Evolutionary conservation across 2,888 invertebrate species (phyloP), one percentile per base, ranked within the genome.

Genomic region (Metalampra italica): DNA sequence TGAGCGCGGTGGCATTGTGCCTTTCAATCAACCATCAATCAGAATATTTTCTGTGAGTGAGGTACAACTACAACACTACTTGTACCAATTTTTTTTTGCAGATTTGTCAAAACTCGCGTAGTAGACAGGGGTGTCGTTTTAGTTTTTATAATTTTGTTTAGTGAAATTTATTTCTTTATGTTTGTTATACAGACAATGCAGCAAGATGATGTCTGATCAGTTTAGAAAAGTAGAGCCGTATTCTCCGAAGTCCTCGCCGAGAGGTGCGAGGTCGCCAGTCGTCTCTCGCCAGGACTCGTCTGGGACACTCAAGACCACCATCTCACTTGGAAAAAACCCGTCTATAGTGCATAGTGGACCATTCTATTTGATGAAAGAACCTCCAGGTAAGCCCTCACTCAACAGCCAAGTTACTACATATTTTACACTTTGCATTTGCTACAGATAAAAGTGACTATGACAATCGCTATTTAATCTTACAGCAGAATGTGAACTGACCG

Each of bases 281-380:
- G 97, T 98, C 74, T 96, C 97, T 64, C 93, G 98, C 60, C 97
- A 98, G 87, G 98, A 98, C 90, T 97, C 98, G 54, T 97, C 98
- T 64, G 98, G 98, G 72, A 98, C 98, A 58, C 92, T 98, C 64
- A 98, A 98, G 91, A 98, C 98, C 66, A 98, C 98, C 64, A 98
- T 98, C 90, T 97, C 97, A 57, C 91, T 98, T 62, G 98, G 98
- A 64, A 98, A 98, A 88, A 98, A 97, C 80, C 98, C 98, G 50
- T 96, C 98, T 51, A 98, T 98, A 68, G 97, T 98, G 85, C 97
- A 97, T 83, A 97, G 97, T 90, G 98, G 98, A 72, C 98, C 98
- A 69, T 98, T 98, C 90, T 98, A 98, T 91, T 94, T 98, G 82
- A 96, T 98, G 95, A 97, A 97, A 92, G 97, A 97, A 89, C 96